phyloP scores from a whole-genome alignment of 2,797 vertebrate genomes.

The Erithacus rubecula region DNA sequence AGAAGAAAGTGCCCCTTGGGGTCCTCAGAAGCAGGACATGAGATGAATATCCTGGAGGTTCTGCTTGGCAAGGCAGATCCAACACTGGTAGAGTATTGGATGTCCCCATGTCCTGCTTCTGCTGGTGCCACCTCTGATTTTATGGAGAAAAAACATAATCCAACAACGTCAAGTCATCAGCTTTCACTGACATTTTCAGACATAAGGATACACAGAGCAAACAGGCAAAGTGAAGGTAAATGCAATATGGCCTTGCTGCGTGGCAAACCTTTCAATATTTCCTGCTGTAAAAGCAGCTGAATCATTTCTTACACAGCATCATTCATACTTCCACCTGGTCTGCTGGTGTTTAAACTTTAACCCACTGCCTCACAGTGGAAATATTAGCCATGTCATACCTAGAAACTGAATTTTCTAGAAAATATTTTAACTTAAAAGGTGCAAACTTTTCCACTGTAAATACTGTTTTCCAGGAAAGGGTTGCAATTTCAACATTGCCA shows the following conservation, averaged over 20 bases:
- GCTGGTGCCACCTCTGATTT: neutral
- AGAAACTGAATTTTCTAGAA: neutral
- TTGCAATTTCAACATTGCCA: neutral
- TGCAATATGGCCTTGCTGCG: accelerated
- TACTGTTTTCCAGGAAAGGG: neutral
- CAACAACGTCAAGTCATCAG: neutral
- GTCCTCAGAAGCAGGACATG: neutral
- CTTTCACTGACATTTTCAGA: neutral
- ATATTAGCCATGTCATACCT: neutral
- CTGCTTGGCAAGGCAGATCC: neutral
- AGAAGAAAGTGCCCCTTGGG: neutral
- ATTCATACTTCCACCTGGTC: neutral
- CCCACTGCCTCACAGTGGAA: neutral
- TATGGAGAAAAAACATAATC: neutral
- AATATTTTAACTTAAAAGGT: neutral
- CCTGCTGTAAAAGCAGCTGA: neutral
- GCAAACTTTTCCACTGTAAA: neutral
- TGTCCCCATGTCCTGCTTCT: neutral
- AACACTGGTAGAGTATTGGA: neutral
- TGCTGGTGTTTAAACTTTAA: neutral
- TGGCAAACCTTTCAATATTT: neutral
- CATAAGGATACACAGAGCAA: neutral
- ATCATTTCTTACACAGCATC: neutral
- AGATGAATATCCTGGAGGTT: neutral
- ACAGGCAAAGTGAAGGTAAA: neutral